Conservation (phyloP, 92 coral and sea anemone species). For the Parazoanthus darwini region DNA sequence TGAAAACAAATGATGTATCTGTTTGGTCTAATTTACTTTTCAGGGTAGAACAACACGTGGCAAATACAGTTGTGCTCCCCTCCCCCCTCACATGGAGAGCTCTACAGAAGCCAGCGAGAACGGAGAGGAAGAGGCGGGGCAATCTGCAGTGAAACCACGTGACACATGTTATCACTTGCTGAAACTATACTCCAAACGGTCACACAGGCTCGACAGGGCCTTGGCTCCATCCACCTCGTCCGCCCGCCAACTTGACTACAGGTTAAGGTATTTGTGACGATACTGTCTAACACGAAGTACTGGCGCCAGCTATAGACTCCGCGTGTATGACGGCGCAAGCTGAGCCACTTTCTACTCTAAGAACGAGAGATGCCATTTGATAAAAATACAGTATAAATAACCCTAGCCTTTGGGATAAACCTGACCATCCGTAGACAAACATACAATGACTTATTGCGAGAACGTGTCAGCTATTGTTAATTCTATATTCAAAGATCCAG, state of each 20-base stretch:
- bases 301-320: no score
- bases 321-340: neutral
- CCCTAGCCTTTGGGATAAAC: no score
- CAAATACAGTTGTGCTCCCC: conserved; percentile 73
- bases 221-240: conserved; percentile 91
- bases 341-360: no score
- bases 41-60: conserved; percentile 83
- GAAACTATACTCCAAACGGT: conserved; percentile 87
- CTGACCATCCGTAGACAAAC: no score
- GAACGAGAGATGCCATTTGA: no score
- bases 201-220: conserved; percentile 86
- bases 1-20: no score
- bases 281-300: neutral
- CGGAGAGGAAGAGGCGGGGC: conserved; percentile 49
- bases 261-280: conserved; percentile 73
- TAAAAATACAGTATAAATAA: no score
- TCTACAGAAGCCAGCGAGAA: conserved; percentile 6
- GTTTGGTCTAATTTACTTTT: neutral
- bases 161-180: conserved; percentile 96
- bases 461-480: no score
- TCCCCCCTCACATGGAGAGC: conserved; percentile 74
- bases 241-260: conserved; percentile 77
- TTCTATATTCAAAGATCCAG: no score
- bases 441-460: no score
- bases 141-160: conserved; percentile 46